A percentile compares a stretch with the other conserved stretches of the same genome.
These are phyloP conservation scores for Phoebastria nigripes DNA, from an alignment of 2,797 vertebrate species.

Conservation along the genomic window DNA sequence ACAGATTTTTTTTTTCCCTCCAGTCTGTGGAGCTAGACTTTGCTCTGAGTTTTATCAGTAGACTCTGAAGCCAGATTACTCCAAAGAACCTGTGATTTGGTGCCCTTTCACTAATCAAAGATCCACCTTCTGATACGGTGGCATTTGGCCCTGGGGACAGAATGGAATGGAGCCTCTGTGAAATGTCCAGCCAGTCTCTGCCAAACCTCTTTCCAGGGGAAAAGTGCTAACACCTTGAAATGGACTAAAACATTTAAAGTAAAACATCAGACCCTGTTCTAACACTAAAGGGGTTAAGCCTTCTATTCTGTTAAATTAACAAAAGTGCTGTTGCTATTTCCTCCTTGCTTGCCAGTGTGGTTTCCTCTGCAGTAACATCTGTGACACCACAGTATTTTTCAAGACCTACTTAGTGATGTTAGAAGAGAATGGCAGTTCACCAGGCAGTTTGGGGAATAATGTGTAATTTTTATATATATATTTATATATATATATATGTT, in stretches of 20 bases:
- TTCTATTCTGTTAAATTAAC: conserved; percentile 1
- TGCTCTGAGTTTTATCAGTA: not conserved
- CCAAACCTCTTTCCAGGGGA: not conserved
- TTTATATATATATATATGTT: not conserved
- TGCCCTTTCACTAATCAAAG: not conserved
- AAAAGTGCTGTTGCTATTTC: conserved; percentile 27
- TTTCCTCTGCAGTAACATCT: conserved; percentile 49
- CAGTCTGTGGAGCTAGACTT: not conserved
- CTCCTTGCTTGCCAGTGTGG: not conserved
- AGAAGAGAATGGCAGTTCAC: conserved; percentile 40
- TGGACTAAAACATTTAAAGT: not conserved
- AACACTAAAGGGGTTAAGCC: not conserved
- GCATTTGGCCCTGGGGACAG: not conserved
- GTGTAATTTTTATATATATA: not conserved
- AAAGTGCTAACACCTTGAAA: not conserved
- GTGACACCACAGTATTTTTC: conserved; percentile 33
- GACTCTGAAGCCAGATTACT: not conserved
- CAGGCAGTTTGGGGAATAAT: conserved; percentile 32
- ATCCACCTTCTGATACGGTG: not conserved
- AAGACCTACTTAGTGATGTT: conserved; percentile 50
- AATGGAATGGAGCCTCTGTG: not conserved
- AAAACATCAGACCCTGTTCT: not conserved
- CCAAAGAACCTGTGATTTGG: not conserved
- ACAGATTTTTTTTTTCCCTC: not conserved
- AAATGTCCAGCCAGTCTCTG: not conserved